These are phyloP conservation scores for Machimus atricapillus DNA, from an alignment of 2,888 invertebrate genomes.

Conservation along the genomic window DNA sequence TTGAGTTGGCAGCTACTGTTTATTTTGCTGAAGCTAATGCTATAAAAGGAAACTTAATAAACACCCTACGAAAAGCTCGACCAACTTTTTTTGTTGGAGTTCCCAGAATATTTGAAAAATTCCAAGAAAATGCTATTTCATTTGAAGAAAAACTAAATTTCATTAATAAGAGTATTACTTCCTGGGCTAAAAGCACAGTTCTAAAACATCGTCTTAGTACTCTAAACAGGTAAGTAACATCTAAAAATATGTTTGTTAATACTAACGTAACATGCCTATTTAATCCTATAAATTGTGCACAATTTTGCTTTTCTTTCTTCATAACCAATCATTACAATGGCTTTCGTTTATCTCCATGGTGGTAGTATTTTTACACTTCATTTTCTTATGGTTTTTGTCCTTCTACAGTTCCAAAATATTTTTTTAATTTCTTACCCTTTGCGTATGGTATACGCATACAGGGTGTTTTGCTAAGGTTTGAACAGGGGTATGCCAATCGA, in stretches of 20 bases:
- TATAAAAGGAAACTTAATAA: conserved; percentile 78
- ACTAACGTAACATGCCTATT: too few relatives aligned
- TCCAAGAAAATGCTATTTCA: conserved; percentile 81
- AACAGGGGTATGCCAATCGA: too few relatives aligned
- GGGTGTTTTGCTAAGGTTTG: too few relatives aligned
- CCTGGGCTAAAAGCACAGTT: conserved; percentile 72
- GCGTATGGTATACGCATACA: too few relatives aligned
- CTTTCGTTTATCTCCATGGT: too few relatives aligned
- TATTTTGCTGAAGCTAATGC: conserved; percentile 90
- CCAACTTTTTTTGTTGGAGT: conserved; percentile 88
- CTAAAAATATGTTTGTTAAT: background rate
- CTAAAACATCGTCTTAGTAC: conserved; percentile 66
- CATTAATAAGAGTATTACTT: conserved; percentile 72
- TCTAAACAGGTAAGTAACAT: conserved; percentile 64
- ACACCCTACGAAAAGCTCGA: conserved; percentile 74
- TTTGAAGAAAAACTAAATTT: conserved; percentile 73
- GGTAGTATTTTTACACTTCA: too few relatives aligned
- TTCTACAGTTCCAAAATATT: too few relatives aligned
- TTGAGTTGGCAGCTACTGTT: conserved; percentile 60
- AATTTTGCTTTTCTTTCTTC: too few relatives aligned
- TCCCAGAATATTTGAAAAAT: conserved; percentile 92
- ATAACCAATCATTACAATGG: too few relatives aligned
- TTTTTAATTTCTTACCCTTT: too few relatives aligned
- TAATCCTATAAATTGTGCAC: too few relatives aligned
- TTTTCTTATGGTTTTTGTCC: too few relatives aligned